Percentiles rank a stretch among this genome's conserved stretches.
Conservation (phyloP, 2,113 vertebrate species). For the Centropristis striata region DNA sequence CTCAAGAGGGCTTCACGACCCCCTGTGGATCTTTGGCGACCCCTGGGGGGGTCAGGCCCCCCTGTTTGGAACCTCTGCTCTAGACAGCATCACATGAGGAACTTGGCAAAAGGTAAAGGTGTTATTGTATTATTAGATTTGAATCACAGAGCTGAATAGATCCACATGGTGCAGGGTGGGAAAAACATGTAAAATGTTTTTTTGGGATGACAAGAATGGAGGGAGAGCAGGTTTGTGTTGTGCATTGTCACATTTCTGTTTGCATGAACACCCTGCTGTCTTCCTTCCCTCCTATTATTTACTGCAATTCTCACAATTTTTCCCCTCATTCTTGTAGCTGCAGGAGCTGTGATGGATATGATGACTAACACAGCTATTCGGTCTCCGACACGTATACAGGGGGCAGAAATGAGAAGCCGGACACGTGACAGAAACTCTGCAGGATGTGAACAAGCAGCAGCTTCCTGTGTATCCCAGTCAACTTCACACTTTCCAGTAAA, state of each 20-base stretch:
- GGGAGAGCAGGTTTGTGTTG: neutral
- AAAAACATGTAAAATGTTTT: constrained; percentile 1
- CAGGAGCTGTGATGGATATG: neutral
- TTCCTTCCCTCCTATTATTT: constrained; percentile 69
- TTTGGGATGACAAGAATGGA: constrained; percentile 28
- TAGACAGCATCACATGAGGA: neutral
- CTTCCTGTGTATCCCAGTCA: constrained; percentile 46
- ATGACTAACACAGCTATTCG: constrained; percentile 65
- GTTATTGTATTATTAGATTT: neutral
- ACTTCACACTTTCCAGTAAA: constrained; percentile 53
- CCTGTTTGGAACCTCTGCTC: no score
- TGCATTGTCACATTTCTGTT: constrained; percentile 2
- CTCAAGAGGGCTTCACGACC: no score
- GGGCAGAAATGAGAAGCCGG: constrained; percentile 35
- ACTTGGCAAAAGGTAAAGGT: neutral
- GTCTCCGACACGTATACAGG: constrained; percentile 54
- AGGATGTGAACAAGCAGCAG: constrained; percentile 66
- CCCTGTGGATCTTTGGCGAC: no score
- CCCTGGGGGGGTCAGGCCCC: no score
- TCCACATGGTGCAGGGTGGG: constrained; percentile 3
- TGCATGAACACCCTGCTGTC: no score
- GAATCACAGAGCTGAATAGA: constrained; percentile 13
- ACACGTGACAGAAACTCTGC: constrained; percentile 27
- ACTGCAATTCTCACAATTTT: constrained; percentile 24
- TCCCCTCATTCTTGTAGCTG: constrained; percentile 24